phyloP scores from a whole-genome alignment of 1,140 invertebrate genomes.

The Elymnias hypermnestra region DNA sequence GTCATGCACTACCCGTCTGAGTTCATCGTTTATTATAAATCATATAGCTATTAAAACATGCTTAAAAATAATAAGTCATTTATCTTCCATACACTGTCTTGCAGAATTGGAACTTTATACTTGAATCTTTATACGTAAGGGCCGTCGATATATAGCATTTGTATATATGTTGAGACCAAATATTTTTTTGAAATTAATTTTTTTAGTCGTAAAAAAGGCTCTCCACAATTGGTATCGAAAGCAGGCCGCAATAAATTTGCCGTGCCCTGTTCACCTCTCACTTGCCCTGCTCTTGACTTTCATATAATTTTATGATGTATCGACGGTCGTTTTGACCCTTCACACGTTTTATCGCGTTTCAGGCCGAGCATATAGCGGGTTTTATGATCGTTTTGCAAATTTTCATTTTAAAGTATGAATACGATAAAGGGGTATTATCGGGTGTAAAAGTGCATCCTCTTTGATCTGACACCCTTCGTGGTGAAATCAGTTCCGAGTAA shows the following conservation, averaged over 20 bases:
- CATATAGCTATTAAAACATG: too few relatives aligned
- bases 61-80: too few relatives aligned
- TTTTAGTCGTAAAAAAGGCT: conserved; percentile 57
- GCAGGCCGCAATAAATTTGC: conserved; percentile 68
- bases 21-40: too few relatives aligned
- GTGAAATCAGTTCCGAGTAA: not conserved
- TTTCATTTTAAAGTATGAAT: conserved; percentile 53
- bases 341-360: conserved; percentile 38
- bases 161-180: too few relatives aligned
- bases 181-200: conserved; percentile 57
- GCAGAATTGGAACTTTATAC: too few relatives aligned
- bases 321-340: conserved; percentile 61
- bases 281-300: conserved; percentile 70
- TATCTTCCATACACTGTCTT: too few relatives aligned
- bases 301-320: conserved; percentile 75
- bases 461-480: conserved; percentile 17
- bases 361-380: conserved; percentile 23
- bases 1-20: too few relatives aligned
- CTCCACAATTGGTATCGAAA: conserved; percentile 68
- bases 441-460: conserved; percentile 35
- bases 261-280: conserved; percentile 58
- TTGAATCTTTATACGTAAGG: too few relatives aligned
- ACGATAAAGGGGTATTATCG: conserved; percentile 38
- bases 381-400: conserved; percentile 48
- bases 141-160: too few relatives aligned